Evolutionary conservation across 2,797 vertebrate genomes (phyloP).

Genomic region (Peromyscus melanophrys): DNA sequence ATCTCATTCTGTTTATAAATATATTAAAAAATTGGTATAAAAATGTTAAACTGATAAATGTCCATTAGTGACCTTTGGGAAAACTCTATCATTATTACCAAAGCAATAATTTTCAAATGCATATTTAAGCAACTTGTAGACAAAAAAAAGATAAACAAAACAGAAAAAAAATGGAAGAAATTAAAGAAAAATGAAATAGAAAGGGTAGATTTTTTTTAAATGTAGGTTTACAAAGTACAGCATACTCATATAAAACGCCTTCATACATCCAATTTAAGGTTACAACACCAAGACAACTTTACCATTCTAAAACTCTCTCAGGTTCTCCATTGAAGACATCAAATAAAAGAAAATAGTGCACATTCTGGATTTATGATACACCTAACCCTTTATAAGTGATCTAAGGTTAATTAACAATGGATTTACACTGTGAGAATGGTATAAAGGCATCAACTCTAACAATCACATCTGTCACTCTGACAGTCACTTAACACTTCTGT

Average conservation of each 20-base stretch:
- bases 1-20: slow-evolving; percentile 29
- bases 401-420: neutral
- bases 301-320: slow-evolving; percentile 81
- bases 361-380: slow-evolving; percentile 58
- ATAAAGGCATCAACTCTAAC: neutral
- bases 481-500: slow-evolving; percentile 38
- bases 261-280: slow-evolving; percentile 52
- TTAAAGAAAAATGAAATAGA: slow-evolving; percentile 78
- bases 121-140: slow-evolving; percentile 81
- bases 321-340: slow-evolving; percentile 79
- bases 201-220: slow-evolving; percentile 75
- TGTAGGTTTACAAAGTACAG: slow-evolving; percentile 60
- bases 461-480: neutral
- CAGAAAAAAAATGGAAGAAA: slow-evolving; percentile 68
- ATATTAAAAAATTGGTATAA: slow-evolving; percentile 19
- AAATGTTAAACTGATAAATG: slow-evolving; percentile 58
- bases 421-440: neutral
- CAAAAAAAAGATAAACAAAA: slow-evolving; percentile 66
- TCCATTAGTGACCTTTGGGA: neutral
- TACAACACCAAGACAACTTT: slow-evolving; percentile 68
- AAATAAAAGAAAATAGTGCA: slow-evolving; percentile 75
- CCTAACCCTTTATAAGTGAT: slow-evolving; percentile 52
- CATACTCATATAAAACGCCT: slow-evolving; percentile 76
- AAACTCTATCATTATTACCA: slow-evolving; percentile 50
- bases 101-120: slow-evolving; percentile 83